Conservation (phyloP, 2,797 vertebrate genomes). For the Bryconaethiops microstoma region DNA sequence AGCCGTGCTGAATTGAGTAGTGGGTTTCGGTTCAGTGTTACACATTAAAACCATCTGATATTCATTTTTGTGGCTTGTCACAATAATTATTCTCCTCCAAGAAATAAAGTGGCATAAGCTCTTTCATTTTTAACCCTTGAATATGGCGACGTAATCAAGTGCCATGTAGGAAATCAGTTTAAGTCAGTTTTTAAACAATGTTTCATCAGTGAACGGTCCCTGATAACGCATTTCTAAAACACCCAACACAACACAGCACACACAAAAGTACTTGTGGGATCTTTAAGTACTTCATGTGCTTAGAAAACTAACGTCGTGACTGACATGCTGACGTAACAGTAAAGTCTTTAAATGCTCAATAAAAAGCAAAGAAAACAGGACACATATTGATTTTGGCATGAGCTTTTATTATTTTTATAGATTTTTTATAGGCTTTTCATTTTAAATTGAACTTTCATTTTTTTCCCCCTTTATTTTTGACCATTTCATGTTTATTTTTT, state of each 20-base stretch:
- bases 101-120: no score
- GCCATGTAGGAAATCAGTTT: neutral
- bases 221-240: constrained; percentile 13
- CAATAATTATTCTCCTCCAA: no score
- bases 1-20: no score
- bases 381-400: constrained; percentile 72
- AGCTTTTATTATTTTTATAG: constrained; percentile 80
- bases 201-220: neutral
- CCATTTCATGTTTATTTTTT: constrained; percentile 66
- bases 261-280: no score
- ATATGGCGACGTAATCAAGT: no score
- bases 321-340: no score
- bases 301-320: no score
- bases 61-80: no score
- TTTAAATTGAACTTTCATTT: constrained; percentile 71
- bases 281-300: no score
- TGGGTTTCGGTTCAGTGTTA: no score
- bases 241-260: neutral
- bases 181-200: constrained; percentile 9
- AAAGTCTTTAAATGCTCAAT: neutral
- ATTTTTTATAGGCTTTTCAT: constrained; percentile 69
- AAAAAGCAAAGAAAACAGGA: constrained; percentile 55
- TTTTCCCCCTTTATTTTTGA: constrained; percentile 64
- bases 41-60: no score
- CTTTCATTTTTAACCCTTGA: no score